Evolutionary conservation across 2,888 invertebrate species (phyloP), one percentile per base, ranked within the genome.

Genomic region (Chymomyza amoena): DNA sequence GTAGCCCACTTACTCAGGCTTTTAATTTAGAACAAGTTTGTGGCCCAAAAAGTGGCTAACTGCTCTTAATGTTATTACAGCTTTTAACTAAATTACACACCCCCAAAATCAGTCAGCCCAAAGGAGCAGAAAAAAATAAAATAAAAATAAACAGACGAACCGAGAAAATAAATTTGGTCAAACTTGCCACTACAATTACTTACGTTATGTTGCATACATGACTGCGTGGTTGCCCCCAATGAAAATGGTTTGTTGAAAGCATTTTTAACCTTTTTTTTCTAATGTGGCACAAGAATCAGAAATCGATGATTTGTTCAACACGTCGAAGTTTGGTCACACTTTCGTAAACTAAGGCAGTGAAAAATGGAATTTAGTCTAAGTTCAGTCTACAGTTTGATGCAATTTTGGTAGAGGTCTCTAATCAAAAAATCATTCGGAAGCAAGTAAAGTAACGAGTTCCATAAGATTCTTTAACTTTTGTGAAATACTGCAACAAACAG

Each of bases 1-100:
- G 39, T 15, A 13, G 4, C 39, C 39, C 39, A 45, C 3, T 45
- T 13, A 50, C 32, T 32, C 57, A 57, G 20, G 20, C 60, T 60
- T 15, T 50, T 36, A 51, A 50, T 68, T 57, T 68, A 51, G 39
- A 18, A 25, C 10, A 25, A 15, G 25, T 25, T 32, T 18, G 5
- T 57, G 20, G 15, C 25, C 57, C 20, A 20, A 15, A 54, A 51
- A 32, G 25, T 25, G 25, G 51, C 66, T 64, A 86, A 83, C 87
- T 87, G 87, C 83, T 85, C 79, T 78, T 77, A 83, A 73, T 75
- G 76, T 87, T 80, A 83, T 79, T 72, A 61, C 69, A 66, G 87
- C 84, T 84, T 87, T 84, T 87, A 84, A 77, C 77, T 78, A 87
- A 84, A 84, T 87, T 84, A 79, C 85, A 39, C 20, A 16, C 18